These are phyloP conservation scores for Calcarius lapponicus DNA, from an alignment of 2,797 vertebrate genomes.

Conservation along the genomic window DNA sequence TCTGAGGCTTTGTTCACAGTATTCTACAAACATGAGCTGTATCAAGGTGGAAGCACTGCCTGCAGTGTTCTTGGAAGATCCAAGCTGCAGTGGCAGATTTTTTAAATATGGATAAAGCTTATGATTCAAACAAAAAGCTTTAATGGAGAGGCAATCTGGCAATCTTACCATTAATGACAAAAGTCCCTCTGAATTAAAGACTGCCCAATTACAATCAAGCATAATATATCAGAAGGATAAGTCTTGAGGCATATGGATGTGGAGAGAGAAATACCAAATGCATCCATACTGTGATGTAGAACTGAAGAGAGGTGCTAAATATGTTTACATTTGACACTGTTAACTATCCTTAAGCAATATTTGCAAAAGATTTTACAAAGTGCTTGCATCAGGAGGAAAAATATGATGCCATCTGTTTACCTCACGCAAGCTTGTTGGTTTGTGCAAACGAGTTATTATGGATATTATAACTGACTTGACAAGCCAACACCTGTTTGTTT, in stretches of 20 bases:
- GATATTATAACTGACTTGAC: background rate
- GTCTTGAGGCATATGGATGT: background rate
- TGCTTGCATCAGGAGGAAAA: background rate
- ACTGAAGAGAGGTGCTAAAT: background rate
- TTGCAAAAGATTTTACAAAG: constrained; percentile 3
- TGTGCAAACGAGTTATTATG: background rate
- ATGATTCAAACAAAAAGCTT: background rate
- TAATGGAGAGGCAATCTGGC: background rate
- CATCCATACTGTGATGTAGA: background rate
- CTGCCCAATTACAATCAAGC: background rate
- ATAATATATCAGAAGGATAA: background rate
- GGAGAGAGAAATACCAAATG: background rate
- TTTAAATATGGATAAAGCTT: background rate
- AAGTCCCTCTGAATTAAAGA: background rate
- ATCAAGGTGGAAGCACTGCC: background rate
- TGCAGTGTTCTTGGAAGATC: background rate
- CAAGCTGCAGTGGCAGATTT: background rate
- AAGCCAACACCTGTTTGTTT: constrained; percentile 21
- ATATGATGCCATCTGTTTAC: constrained; percentile 31
- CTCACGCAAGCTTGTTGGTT: background rate
- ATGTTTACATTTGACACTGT: constrained; percentile 1
- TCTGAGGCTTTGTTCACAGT: background rate
- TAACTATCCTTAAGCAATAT: background rate
- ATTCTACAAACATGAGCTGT: background rate
- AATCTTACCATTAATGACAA: background rate